Conservation (phyloP, 2,113 vertebrate species). For the Tetraodon nigroviridis region DNA sequence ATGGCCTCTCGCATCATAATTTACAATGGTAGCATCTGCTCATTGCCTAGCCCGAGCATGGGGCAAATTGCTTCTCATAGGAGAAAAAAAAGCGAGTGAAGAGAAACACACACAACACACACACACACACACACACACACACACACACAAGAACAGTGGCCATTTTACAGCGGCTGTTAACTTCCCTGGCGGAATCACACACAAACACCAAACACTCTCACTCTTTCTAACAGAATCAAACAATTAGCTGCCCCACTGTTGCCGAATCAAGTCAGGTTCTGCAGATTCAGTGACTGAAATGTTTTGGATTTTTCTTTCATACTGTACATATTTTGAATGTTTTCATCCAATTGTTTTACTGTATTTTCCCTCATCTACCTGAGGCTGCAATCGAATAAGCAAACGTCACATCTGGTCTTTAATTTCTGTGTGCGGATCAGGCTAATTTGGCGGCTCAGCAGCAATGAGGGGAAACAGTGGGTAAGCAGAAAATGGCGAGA, state of each 20-base stretch:
- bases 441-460: conserved; percentile 62
- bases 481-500: conserved; percentile 71
- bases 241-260: conserved; percentile 70
- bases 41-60: conserved; percentile 76
- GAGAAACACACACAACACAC: conserved; percentile 55
- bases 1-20: conserved; percentile 76
- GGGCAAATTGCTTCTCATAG: conserved; percentile 82
- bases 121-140: conserved; percentile 23
- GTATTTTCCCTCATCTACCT: conserved; percentile 53
- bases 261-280: conserved; percentile 49
- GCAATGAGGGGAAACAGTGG: conserved; percentile 64
- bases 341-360: neutral
- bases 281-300: conserved; percentile 48
- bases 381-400: conserved; percentile 61
- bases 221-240: conserved; percentile 74
- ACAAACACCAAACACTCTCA: conserved; percentile 61
- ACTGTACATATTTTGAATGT: neutral
- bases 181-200: conserved; percentile 55
- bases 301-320: conserved; percentile 50
- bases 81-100: conserved; percentile 68
- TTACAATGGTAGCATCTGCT: conserved; percentile 82
- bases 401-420: conserved; percentile 75
- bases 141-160: conserved; percentile 42
- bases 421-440: conserved; percentile 61
- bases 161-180: conserved; percentile 70